These are phyloP conservation scores for Lapara coniferarum DNA, from an alignment of 2,888 invertebrate species.

Conservation along the genomic window DNA sequence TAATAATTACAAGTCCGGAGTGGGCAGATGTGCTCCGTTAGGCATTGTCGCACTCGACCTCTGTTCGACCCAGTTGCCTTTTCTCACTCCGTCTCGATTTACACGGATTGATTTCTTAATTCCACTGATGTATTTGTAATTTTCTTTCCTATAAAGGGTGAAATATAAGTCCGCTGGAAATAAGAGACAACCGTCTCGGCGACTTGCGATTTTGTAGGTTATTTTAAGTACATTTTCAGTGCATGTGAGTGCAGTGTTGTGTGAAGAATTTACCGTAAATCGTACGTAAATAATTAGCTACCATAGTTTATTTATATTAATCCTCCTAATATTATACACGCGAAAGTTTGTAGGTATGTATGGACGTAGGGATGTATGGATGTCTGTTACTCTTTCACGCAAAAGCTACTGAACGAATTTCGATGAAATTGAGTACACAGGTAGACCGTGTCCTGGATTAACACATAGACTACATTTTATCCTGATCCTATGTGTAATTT, in stretches of 20 bases:
- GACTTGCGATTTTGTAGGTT: background rate
- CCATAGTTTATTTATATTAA: no score
- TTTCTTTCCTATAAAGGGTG: slow-evolving; percentile 23
- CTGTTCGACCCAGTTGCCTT: slow-evolving; percentile 56
- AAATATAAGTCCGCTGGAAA: slow-evolving; percentile 23
- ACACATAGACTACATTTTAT: no score
- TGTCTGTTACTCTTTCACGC: no score
- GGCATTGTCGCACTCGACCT: slow-evolving; percentile 58
- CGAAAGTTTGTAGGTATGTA: no score
- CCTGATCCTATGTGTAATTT: background rate
- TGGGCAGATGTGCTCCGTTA: slow-evolving; percentile 57
- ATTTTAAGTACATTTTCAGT: background rate
- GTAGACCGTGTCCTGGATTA: no score
- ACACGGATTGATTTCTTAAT: slow-evolving; percentile 36
- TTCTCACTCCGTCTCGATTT: slow-evolving; percentile 43
- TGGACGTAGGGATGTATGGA: no score
- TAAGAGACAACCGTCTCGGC: slow-evolving; percentile 18
- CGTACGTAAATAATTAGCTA: background rate
- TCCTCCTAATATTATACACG: no score
- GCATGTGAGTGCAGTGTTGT: background rate
- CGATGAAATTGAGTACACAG: no score
- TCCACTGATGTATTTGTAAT: slow-evolving; percentile 21
- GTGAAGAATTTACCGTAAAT: background rate
- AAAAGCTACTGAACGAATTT: no score
- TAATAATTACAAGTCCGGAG: slow-evolving; percentile 46